Conservation (phyloP, 1,140 invertebrate genomes). For the Lamellibrachia luymesi region DNA sequence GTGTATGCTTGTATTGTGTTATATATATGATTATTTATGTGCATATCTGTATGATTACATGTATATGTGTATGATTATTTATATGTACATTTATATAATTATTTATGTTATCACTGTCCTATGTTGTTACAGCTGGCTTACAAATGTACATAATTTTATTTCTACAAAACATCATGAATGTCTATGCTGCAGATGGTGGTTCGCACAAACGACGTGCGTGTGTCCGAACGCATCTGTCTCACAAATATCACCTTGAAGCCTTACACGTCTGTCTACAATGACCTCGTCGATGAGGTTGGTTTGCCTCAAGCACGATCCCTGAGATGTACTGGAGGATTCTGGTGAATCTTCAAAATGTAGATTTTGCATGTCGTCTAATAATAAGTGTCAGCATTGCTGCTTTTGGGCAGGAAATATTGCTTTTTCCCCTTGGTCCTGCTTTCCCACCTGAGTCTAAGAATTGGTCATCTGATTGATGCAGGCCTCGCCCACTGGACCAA, state of each 20-base stretch:
- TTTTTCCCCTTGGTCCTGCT: too few relatives aligned
- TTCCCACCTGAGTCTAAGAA: too few relatives aligned
- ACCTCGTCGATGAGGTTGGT: constrained; percentile 50
- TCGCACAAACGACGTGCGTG: constrained; percentile 51
- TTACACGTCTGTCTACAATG: constrained; percentile 52
- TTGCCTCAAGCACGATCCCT: not conserved
- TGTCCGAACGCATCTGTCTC: constrained; percentile 54
- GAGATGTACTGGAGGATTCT: not conserved
- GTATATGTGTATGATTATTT: not conserved
- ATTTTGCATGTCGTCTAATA: not conserved
- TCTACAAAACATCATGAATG: not conserved
- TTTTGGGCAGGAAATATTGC: too few relatives aligned
- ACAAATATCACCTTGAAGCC: constrained; percentile 48
- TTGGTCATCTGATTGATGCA: too few relatives aligned
- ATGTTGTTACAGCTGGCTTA: not conserved
- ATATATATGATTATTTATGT: too few relatives aligned
- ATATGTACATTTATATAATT: not conserved
- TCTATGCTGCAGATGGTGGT: constrained; percentile 43
- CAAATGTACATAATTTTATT: not conserved
- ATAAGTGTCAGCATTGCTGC: too few relatives aligned
- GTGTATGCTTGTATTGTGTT: not conserved
- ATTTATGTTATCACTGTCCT: not conserved
- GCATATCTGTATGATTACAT: not conserved
- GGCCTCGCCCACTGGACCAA: too few relatives aligned
- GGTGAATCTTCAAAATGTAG: not conserved